Evolutionary conservation across 2,113 vertebrate genomes (phyloP).

Genomic region (Sander vitreus): DNA sequence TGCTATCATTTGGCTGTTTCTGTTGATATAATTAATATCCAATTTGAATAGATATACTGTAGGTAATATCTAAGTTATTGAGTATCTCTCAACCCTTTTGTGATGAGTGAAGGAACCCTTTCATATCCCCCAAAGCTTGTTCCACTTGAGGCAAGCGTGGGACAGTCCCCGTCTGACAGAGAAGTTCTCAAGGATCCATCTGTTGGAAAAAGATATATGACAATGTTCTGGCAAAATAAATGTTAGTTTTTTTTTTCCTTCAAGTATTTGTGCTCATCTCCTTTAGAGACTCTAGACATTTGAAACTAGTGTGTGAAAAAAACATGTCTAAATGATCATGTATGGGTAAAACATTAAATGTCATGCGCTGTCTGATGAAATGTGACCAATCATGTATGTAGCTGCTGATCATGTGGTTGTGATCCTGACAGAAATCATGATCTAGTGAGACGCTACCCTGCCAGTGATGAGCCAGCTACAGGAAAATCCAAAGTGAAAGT

Average conservation of each 20-base stretch:
- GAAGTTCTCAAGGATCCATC: conserved; percentile 28
- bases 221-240: conserved; percentile 20
- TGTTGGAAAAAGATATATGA: conserved; percentile 7
- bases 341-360: background rate
- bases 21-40: background rate
- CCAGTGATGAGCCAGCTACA: conserved; percentile 22
- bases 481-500: conserved; percentile 37
- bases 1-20: background rate
- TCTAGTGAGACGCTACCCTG: background rate
- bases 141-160: conserved; percentile 24
- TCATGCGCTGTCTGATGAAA: background rate
- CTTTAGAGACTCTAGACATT: background rate
- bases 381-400: conserved; percentile 4
- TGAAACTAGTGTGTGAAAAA: no score
- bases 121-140: conserved; percentile 2
- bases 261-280: background rate
- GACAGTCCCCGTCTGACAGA: conserved; percentile 17
- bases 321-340: background rate
- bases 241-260: background rate
- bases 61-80: background rate
- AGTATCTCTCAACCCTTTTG: background rate
- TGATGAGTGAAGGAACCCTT: background rate
- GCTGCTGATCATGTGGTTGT: conserved; percentile 10
- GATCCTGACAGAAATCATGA: conserved; percentile 28
- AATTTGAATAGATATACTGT: conserved; percentile 2